These are phyloP conservation scores for Mimumesa dahlbomi DNA, from an alignment of 2,888 invertebrate genomes.

Conservation along the genomic window DNA sequence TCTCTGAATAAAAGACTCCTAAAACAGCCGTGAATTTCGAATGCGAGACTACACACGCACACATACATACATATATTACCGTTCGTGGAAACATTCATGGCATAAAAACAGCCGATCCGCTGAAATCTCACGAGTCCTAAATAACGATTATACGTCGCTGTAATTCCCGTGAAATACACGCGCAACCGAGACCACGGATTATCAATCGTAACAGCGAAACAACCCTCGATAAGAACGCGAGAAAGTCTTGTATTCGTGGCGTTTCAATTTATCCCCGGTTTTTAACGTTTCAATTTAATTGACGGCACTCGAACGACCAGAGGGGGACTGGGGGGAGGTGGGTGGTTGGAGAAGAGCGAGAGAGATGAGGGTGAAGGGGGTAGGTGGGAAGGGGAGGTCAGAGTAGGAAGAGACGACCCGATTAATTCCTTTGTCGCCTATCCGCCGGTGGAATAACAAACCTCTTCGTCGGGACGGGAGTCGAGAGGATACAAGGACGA, in stretches of 20 bases:
- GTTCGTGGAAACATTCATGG: too few species aligned
- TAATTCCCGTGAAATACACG: too few species aligned
- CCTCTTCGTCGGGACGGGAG: slow-evolving; percentile 74
- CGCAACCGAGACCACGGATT: too few species aligned
- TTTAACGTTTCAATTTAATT: slow-evolving; percentile 69
- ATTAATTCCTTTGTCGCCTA: slow-evolving; percentile 73
- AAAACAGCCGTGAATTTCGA: too few species aligned
- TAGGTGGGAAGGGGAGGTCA: slow-evolving; percentile 2
- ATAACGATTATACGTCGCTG: too few species aligned
- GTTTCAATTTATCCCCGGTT: slow-evolving; percentile 64
- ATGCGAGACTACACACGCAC: too few species aligned
- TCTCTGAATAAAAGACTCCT: too few species aligned
- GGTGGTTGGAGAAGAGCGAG: too few species aligned
- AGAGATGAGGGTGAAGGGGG: slow-evolving; percentile 4
- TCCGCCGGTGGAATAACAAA: slow-evolving; percentile 76
- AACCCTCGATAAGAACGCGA: not conserved
- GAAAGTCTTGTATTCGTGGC: slow-evolving; percentile 31
- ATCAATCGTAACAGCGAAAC: too few species aligned
- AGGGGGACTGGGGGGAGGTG: slow-evolving; percentile 15
- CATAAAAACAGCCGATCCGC: too few species aligned
- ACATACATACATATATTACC: too few species aligned
- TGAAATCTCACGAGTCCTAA: too few species aligned
- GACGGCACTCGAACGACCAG: slow-evolving; percentile 60
- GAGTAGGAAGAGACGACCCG: slow-evolving; percentile 59
- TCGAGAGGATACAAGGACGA: slow-evolving; percentile 77